phyloP scores from a whole-genome alignment of 2,113 vertebrate species.

The Crotalus horridus region DNA sequence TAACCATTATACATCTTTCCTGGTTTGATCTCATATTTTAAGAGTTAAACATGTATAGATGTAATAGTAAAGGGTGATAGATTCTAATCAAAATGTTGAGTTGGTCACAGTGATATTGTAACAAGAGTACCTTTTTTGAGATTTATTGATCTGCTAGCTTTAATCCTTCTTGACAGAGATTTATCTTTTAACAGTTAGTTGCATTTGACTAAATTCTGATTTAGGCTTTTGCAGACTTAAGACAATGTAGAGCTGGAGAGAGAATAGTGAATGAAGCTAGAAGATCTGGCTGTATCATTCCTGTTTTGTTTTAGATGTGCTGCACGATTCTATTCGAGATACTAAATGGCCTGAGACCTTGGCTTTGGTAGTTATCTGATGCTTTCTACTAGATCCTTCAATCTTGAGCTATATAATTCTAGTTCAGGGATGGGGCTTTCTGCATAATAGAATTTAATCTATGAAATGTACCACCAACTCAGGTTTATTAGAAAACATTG shows the following conservation, averaged over 20 bases:
- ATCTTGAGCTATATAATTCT: neutral
- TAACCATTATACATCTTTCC: neutral
- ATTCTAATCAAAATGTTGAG: neutral
- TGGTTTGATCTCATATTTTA: neutral
- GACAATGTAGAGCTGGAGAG: neutral
- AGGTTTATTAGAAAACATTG: neutral
- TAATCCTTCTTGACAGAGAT: neutral
- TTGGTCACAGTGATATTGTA: neutral
- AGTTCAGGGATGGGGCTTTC: neutral
- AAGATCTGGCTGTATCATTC: neutral
- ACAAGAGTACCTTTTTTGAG: neutral
- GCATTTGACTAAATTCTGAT: neutral
- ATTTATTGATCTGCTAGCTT: neutral
- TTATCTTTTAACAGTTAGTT: neutral
- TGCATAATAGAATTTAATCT: neutral
- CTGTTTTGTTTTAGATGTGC: neutral
- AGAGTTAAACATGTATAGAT: neutral
- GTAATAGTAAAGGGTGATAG: neutral
- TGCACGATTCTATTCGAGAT: neutral
- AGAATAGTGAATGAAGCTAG: neutral
- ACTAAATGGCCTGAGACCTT: neutral
- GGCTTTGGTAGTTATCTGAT: neutral
- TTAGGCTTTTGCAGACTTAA: neutral
- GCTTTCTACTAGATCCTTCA: neutral
- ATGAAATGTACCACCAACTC: neutral